Evolutionary conservation across 2,113 vertebrate species (phyloP), one percentile per base, ranked within the genome.

Genomic region (Mobula hypostoma): DNA sequence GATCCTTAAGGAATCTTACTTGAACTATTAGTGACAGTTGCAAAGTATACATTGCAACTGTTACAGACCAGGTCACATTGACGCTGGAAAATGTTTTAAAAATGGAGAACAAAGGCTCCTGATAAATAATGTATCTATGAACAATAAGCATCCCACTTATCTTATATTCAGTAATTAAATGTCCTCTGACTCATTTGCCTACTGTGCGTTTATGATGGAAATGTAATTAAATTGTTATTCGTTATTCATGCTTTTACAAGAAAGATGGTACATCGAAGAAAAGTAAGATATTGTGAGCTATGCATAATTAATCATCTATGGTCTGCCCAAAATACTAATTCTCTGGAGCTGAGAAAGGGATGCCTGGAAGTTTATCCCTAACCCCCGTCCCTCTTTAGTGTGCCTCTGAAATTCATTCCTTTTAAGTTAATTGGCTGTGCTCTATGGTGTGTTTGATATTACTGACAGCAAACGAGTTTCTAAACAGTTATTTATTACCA

Each of bases 151-250:
- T 93, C 14, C 7, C 91, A 93, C 40, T 56, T 93, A 40, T 56
- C 91, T 74, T 93, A 56, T 48, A 15, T 74, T 56, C 70, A 93
- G 11, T 93, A 56, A 74, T 29, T 76, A 93, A 74, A 68, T 74
- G 70, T 72, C 91, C 68, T 56, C 19, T 93, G 72, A 74, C 21
- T 74, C 36, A 6, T 93, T 93, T 74, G 36, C 24, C 68, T 72
- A 74, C 70, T 56, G 8, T 91, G 36, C 21, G 56, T 76, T 93
- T 74, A 72, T 93, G 21, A 93, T 76, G 27, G 68, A 56, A 93
- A 11, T 93, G 91, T 93, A 93, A 74, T 56, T 76, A 92, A n/a
- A 72, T 92, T 11, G 36, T 92, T 63, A 63, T 87, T 83, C 80
- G 58, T 88, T 88, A 88, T 88, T 90, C 61, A 32, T 68, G 87